Conservation (phyloP, 2,888 invertebrate genomes). For the Dexiosoma caninum region DNA sequence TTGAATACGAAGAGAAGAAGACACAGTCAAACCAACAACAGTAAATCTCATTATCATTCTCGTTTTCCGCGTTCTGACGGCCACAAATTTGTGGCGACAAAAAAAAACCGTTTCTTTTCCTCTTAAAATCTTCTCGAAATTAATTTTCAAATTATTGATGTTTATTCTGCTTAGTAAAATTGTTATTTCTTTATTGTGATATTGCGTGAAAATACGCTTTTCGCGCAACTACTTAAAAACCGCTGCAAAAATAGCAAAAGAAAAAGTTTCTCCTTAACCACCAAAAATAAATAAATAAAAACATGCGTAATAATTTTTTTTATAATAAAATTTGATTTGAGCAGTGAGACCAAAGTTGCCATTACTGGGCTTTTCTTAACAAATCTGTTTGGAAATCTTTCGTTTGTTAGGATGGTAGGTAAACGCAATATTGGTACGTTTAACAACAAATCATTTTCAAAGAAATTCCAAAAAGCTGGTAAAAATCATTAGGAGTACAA, state of each 20-base stretch:
- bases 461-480: too few relatives aligned
- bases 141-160: slow-evolving; percentile 29
- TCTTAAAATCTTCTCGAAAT: slow-evolving; percentile 6
- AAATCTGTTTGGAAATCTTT: too few relatives aligned
- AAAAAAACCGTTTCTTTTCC: neutral
- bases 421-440: too few relatives aligned
- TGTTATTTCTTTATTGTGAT: neutral
- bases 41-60: slow-evolving; percentile 45
- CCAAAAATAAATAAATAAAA: neutral
- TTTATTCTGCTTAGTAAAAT: slow-evolving; percentile 26
- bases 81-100: neutral
- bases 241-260: neutral
- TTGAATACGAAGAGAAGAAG: neutral
- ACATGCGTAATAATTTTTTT: neutral
- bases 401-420: too few relatives aligned
- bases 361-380: too few relatives aligned
- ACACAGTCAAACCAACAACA: neutral
- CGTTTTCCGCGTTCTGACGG: neutral
- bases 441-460: too few relatives aligned
- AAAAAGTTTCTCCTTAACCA: slow-evolving; percentile 18
- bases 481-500: too few relatives aligned
- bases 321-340: too few relatives aligned
- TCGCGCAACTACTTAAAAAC: neutral
- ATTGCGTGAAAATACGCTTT: neutral
- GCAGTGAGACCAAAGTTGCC: too few relatives aligned